A percentile compares a stretch with the other conserved stretches of the same genome.
Evolutionary conservation across 2,113 vertebrate species (phyloP).

Genomic region (Thomomys bottae): DNA sequence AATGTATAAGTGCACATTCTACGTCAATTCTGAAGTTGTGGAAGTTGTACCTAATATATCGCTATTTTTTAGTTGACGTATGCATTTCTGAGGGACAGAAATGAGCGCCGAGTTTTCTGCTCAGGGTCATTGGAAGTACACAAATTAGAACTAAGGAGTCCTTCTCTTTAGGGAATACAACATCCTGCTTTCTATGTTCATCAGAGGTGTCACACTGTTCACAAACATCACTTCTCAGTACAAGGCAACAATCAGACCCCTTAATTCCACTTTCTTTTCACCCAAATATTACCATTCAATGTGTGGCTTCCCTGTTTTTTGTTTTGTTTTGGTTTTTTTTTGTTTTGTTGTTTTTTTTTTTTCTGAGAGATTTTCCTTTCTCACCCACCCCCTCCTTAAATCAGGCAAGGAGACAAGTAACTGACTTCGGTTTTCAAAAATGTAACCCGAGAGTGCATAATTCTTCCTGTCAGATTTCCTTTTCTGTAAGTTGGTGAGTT

Average conservation of each 20-base stretch:
- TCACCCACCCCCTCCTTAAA: constrained; percentile 71
- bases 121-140: constrained; percentile 9
- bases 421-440: constrained; percentile 82
- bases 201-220: constrained; percentile 13
- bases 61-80: constrained; percentile 38
- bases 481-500: constrained; percentile 87
- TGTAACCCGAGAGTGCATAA: constrained; percentile 77
- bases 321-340: too few relatives aligned
- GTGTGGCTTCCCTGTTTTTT: constrained; percentile 49
- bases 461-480: constrained; percentile 84
- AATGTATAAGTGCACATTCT: background rate
- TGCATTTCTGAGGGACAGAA: background rate
- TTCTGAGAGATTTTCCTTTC: constrained; percentile 68
- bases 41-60: background rate
- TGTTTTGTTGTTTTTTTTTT: too few relatives aligned
- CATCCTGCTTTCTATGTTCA: constrained; percentile 3
- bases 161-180: background rate
- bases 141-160: constrained; percentile 33
- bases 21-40: constrained; percentile 17
- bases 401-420: constrained; percentile 76
- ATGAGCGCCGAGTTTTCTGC: background rate
- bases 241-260: constrained; percentile 68
- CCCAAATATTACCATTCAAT: constrained; percentile 69
- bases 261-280: constrained; percentile 63
- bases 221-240: constrained; percentile 38